Conservation (phyloP, 2,888 invertebrate species). For the Tipula lateralis region DNA sequence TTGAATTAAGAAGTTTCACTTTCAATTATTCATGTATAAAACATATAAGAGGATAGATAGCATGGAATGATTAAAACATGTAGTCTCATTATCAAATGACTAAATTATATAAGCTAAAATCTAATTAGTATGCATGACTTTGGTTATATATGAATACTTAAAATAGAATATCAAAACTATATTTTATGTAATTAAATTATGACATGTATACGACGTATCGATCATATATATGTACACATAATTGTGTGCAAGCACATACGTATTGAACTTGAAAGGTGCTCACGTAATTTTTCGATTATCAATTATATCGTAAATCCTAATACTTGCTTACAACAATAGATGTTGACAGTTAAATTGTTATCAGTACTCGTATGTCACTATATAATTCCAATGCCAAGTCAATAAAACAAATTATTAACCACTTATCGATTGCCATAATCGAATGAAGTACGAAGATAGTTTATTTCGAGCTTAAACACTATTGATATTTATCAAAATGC, state of each 20-base stretch:
- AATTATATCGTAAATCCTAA: too few species aligned
- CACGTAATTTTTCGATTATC: not conserved
- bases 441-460: too few species aligned
- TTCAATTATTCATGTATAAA: not conserved
- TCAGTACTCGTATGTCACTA: too few species aligned
- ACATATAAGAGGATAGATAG: not conserved
- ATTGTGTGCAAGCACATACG: not conserved
- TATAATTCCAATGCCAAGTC: too few species aligned
- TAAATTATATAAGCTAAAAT: not conserved
- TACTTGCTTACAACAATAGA: too few species aligned
- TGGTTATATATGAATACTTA: not conserved
- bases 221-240: not conserved
- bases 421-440: too few species aligned
- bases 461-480: too few species aligned
- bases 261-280: not conserved
- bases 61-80: not conserved
- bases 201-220: not conserved
- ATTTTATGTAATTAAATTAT: not conserved
- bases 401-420: too few species aligned
- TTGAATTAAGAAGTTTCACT: not conserved
- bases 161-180: not conserved
- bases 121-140: not conserved
- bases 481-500: too few species aligned
- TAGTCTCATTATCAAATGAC: conserved; percentile 4
- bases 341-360: too few species aligned